Conservation (phyloP, 2,797 vertebrate species). For the Eulemur albifrons region DNA sequence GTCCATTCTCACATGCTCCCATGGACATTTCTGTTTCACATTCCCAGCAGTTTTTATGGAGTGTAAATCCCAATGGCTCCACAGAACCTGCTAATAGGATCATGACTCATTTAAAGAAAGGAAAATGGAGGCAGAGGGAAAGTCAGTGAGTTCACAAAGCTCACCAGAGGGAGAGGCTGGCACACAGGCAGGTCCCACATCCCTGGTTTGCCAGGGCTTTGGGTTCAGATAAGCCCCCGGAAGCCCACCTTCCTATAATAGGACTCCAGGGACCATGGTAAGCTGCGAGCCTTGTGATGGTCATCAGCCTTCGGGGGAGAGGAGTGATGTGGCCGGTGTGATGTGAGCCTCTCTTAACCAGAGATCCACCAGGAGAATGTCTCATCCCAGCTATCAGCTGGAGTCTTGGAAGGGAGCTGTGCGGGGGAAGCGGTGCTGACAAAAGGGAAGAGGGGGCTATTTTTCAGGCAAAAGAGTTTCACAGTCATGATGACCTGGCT, state of each 20-base stretch:
- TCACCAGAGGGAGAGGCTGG: not conserved
- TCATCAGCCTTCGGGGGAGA: not conserved
- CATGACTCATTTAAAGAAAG: not conserved
- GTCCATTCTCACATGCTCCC: not conserved
- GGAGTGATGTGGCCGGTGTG: not conserved
- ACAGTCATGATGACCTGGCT: not conserved
- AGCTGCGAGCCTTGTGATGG: not conserved
- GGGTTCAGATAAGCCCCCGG: not conserved
- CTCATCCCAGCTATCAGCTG: not conserved
- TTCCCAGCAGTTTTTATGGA: conserved; percentile 33
- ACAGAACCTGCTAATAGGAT: not conserved
- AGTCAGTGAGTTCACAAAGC: not conserved
- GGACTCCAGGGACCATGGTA: accelerated
- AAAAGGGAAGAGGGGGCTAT: not conserved
- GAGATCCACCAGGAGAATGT: not conserved
- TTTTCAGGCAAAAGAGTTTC: not conserved
- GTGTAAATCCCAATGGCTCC: not conserved
- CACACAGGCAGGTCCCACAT: not conserved
- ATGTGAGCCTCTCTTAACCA: not conserved
- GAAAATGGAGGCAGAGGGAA: not conserved
- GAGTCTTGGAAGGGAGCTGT: not conserved
- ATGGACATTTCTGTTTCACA: not conserved
- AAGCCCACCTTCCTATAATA: not conserved
- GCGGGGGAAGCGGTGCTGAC: not conserved
- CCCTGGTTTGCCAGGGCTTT: not conserved